A percentile compares a stretch with the other conserved stretches of the same genome.
Conservation (phyloP, 1,140 invertebrate genomes). For the Teleopsis dalmanni region DNA sequence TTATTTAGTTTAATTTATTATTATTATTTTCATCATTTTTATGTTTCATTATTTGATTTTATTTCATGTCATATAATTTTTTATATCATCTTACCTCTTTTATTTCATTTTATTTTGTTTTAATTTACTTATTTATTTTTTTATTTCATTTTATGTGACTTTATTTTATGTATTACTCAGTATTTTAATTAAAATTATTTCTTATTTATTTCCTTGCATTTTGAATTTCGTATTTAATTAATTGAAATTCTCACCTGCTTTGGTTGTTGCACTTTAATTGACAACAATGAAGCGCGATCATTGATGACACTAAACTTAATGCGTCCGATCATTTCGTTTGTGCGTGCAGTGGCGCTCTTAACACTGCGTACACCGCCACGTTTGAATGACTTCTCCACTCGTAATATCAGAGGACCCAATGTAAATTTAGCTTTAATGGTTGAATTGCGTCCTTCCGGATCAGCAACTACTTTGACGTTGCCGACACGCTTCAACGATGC, state of each 20-base stretch:
- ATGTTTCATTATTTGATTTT: no score
- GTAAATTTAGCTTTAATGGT: conserved; percentile 74
- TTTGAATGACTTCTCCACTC: conserved; percentile 78
- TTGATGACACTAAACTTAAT: conserved; percentile 67
- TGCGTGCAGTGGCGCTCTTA: conserved; percentile 76
- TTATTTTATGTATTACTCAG: no score
- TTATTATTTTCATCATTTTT: no score
- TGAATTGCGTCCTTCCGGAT: conserved; percentile 59
- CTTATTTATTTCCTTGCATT: no score
- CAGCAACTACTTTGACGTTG: conserved; percentile 69
- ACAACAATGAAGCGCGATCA: conserved; percentile 68
- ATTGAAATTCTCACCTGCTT: conserved; percentile 68
- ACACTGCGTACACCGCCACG: conserved; percentile 58
- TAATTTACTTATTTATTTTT: no score
- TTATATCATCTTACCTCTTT: no score
- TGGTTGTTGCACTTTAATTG: conserved; percentile 73
- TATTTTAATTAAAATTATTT: no score
- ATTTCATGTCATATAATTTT: no score
- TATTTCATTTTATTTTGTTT: no score
- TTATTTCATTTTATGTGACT: no score
- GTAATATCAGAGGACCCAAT: conserved; percentile 65
- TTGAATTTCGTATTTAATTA: no score
- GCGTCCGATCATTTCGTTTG: conserved; percentile 74
- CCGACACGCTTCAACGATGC: conserved; percentile 66
- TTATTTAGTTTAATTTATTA: no score